Evolutionary conservation across 2,888 invertebrate genomes (phyloP), one percentile per base, ranked within the genome.

Genomic region (Chalcis sispes): DNA sequence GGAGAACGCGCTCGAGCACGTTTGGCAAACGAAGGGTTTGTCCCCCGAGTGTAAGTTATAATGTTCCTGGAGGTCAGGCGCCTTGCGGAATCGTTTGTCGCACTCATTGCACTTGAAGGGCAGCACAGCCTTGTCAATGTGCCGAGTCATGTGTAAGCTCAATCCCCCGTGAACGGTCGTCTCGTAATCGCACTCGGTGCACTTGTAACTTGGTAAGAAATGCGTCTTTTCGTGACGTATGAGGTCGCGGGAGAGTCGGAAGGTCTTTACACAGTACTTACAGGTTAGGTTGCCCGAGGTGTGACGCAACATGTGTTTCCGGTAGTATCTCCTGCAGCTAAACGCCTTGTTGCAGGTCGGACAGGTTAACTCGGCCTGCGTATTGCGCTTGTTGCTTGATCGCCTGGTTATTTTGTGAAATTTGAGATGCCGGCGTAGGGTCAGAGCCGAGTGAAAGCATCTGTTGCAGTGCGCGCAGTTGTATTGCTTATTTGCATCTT

Each of bases 1-100:
- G 56, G 83, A 85, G 69, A 88, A 88, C 0, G 86, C 83, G 2
- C 74, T 83, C 13, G 82, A 81, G 77, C 88, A 89, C 0, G 82
- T 65, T 40, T 86, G 85, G 50, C 88, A 88, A 25, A 82, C 83
- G 77, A 85, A 88, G 0, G 88, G 88, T 56, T 88, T 87, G 15
- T 88, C 88, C 0, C 88, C 88, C 18, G 88, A 87, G 72, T 88
- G 88, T 36, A 88, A 84, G 74, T 88, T 88, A 80, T 88, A 88
- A 48, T 88, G 88, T 36, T 88, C 88, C 52, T 87, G 88, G 0
- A 88, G 82, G 59, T 88, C 88, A 50, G 84, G 81, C 0, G 87
- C 86, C 48, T 86, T 87, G 0, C 87, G 82, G 61, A 88, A 88
- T 0, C 85, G 81, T 65, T 87, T 88, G 20, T 86, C 86, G 79